A percentile compares a stretch with the other conserved stretches of the same genome.
Conservation (phyloP, 2,888 invertebrate species). For the Lypha dubia region DNA sequence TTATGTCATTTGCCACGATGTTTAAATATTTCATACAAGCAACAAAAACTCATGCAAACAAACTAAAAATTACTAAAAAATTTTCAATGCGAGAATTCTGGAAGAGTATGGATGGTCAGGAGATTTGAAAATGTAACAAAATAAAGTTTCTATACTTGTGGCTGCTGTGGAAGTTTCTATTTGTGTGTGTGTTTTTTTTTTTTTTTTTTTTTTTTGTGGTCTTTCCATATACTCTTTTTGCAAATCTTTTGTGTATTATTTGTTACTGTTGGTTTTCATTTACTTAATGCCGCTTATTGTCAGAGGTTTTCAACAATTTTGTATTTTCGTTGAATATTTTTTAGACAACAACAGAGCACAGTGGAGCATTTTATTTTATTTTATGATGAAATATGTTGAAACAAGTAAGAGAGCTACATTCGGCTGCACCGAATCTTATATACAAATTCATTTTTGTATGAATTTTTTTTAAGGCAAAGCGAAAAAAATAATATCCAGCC, state of each 20-base stretch:
- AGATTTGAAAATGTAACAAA: constrained; percentile 27
- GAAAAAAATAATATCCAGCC: no score
- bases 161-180: neutral
- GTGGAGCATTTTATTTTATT: neutral
- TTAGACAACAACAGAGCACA: constrained; percentile 27
- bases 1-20: constrained; percentile 52
- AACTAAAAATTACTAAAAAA: neutral
- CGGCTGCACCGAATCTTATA: no score
- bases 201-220: no score
- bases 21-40: constrained; percentile 13
- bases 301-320: constrained; percentile 34
- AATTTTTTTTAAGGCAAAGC: no score
- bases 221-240: neutral
- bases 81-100: neutral
- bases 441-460: no score
- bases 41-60: neutral
- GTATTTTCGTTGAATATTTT: constrained; percentile 30
- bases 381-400: no score
- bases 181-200: neutral
- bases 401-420: no score
- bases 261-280: constrained; percentile 42
- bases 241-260: constrained; percentile 12
- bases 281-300: constrained; percentile 50
- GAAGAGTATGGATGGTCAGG: neutral
- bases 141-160: neutral